Evolutionary conservation across 2,888 invertebrate species (phyloP), one percentile per base, ranked within the genome.

Genomic region (Thalpophila matura): DNA sequence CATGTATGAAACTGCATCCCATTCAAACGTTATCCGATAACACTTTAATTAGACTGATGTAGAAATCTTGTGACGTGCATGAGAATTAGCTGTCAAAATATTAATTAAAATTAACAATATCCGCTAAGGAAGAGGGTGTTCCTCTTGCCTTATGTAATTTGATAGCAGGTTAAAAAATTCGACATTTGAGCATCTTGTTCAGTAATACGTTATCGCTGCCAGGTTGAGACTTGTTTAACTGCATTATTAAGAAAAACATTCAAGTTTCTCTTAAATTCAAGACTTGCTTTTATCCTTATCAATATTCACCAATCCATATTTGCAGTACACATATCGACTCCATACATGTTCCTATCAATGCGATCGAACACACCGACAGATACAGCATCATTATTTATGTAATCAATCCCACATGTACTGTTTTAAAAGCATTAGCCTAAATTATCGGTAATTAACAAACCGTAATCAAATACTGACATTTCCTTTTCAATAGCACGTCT

Each of bases 21-120:
- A 93, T 93, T 91, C 86, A 92, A 90, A 88, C 74, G 86, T 76
- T 88, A 89, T 89, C 89, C 74, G 90, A 92, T 91, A 82, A 85
- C 81, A 87, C 74, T 86, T 62, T 91, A 91, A 92, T 92, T 89
- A 89, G 82, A 85, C 73, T 79, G 74, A 66, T 68, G 70, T 81
- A 80, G 79, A 84, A 82, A 83, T 79, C 78, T 76, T 68, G 66
- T 72, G 79, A 78, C 78, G 57, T 47, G 37, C 60, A 73, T 81
- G 81, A 77, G 82, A 85, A 82, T 74, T 60, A 66, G 58, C 70
- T 70, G 81, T 79, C 78, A 78, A 74, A 79, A 80, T 82, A 82
- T 81, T 81, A 81, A 83, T 85, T 81, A 81, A 79, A 65, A 74
- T 53, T 57, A 68, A 70, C 65, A 66, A 71, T 66, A 71, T 71